Conservation (phyloP, 2,888 invertebrate species). For the Torymus texanus region DNA sequence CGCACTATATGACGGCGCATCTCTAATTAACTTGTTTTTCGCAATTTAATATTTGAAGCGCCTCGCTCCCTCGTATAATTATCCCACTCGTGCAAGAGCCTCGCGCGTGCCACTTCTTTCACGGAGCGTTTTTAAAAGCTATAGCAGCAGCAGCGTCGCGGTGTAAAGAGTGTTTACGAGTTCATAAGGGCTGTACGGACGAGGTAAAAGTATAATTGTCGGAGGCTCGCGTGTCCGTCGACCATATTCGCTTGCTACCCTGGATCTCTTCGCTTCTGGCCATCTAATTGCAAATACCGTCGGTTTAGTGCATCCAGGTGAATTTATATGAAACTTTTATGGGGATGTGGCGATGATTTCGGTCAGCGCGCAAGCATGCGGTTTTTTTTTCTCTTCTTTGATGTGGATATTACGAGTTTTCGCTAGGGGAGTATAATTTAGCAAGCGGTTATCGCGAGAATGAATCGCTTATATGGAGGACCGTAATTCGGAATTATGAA, state of each 20-base stretch:
- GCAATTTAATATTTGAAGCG: no score
- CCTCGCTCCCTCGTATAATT: no score
- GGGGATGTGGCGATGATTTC: constrained; percentile 29
- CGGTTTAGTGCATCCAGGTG: neutral
- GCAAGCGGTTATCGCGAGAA: neutral
- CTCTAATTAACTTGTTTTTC: no score
- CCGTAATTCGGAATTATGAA: constrained; percentile 11
- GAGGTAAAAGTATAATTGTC: no score
- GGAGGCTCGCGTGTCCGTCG: constrained; percentile 8
- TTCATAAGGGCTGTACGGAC: no score
- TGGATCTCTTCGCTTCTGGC: constrained; percentile 9
- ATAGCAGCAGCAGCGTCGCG: no score
- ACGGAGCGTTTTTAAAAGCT: no score
- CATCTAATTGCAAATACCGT: constrained; percentile 41
- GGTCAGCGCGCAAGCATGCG: neutral
- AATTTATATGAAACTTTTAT: constrained; percentile 39
- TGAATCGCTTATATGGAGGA: neutral
- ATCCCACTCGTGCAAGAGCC: no score
- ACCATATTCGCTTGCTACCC: neutral
- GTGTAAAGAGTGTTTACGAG: no score
- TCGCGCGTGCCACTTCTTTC: no score
- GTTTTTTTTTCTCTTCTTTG: neutral
- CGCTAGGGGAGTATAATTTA: no score
- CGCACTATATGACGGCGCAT: no score
- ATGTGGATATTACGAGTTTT: neutral